Percentiles rank a stretch among this genome's conserved stretches.
phyloP scores from a whole-genome alignment of 2,797 vertebrate genomes.

The Sebastes paucispinis region DNA sequence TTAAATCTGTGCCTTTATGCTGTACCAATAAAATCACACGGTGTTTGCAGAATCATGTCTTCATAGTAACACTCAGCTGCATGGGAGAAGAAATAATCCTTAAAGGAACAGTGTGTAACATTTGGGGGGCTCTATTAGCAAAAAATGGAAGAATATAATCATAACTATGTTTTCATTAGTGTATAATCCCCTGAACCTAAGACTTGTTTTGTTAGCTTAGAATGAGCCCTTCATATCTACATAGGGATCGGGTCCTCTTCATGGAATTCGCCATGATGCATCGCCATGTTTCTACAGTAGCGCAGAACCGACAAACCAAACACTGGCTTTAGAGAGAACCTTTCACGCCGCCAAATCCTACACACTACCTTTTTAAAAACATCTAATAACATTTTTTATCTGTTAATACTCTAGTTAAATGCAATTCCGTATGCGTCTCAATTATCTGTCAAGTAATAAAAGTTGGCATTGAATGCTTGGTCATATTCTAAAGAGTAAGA shows the following conservation, averaged over 20 bases:
- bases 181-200: no score
- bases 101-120: background rate
- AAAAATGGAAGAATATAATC: no score
- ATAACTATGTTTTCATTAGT: no score
- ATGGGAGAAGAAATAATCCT: background rate
- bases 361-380: no score
- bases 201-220: no score
- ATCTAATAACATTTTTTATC: background rate
- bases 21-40: slow-evolving; percentile 71
- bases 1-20: slow-evolving; percentile 65
- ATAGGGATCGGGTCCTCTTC: no score
- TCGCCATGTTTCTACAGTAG: no score
- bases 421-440: background rate
- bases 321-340: no score
- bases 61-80: background rate
- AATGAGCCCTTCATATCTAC: no score
- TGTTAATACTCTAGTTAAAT: background rate
- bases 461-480: background rate
- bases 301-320: no score
- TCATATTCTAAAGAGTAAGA: background rate
- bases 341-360: no score
- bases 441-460: background rate
- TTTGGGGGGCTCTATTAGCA: background rate
- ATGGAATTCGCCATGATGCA: no score
- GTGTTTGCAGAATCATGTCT: slow-evolving; percentile 53